Evolutionary conservation across 2,797 vertebrate genomes (phyloP), one percentile per base, ranked within the genome.

Genomic region (Synanceia verrucosa): DNA sequence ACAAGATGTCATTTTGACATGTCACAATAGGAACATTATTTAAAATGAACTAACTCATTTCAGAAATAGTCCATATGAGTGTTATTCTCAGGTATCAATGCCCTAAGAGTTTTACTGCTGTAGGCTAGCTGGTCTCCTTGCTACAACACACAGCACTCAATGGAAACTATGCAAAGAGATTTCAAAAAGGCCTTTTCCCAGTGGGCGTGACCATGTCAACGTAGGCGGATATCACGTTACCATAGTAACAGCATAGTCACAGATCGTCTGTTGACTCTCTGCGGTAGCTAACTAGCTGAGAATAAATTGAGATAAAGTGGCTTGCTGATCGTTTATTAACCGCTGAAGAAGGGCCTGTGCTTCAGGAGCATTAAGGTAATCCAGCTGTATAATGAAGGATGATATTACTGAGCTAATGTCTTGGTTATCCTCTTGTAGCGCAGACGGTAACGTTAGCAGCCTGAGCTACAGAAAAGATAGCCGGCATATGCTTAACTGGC

Each of bases 181-280:
- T 23, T 46, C 9, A 9, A 34, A 43, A 18, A 1, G 1, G 3
- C 2, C 1, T 1, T 47, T 18, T 6, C 3, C 3, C 1, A 9
- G 56, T 64, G 73, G 89, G 83, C 77, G 88, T 68, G 73, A 46
- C 1, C 34, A 60, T 13, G 52, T 0, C 1, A 8, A 70, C 76
- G 74, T 65, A 70, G 18, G 41, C 26, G 61, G 50, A 76, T 41
- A 12, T 64, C 1, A 7, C 5, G 89, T 90, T 85, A 60, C 86
- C 79, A 84, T 87, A 70, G 89, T 59, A 86, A 91, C 88, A 72
- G n/a, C 21, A 65, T 51, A 82, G 76, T 39, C 82, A 67, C 78
- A 63, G 69, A 68, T 77, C 24, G 23, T 28, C 44, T 59, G 79
- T 69, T 53, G 62, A 47, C 47, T 41, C 11, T 43, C 2, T n/a